Percentiles rank a stretch among this genome's conserved stretches.
Evolutionary conservation across 2,888 invertebrate genomes (phyloP).

Genomic region (Melieria crassipennis): DNA sequence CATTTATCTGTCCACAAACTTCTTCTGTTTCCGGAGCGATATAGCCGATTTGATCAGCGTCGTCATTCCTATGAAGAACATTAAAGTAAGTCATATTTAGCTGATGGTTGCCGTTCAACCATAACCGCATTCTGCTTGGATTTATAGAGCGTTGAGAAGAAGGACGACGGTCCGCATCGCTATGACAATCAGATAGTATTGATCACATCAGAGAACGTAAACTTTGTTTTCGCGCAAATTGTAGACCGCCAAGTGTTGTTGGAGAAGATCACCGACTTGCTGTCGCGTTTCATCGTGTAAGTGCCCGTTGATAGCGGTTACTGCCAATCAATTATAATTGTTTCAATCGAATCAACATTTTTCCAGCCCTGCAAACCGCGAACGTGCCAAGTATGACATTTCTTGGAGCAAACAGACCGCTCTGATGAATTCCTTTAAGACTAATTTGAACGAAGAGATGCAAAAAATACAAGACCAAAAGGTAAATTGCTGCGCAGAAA

Average conservation of each 20-base stretch:
- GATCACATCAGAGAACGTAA: conserved; percentile 81
- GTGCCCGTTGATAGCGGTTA: conserved; percentile 21
- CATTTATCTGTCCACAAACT: conserved; percentile 92
- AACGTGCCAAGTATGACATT: conserved; percentile 62
- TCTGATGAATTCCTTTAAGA: conserved; percentile 79
- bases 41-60: conserved; percentile 83
- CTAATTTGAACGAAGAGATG: conserved; percentile 76
- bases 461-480: conserved; percentile 76
- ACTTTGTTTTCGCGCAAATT: conserved; percentile 89
- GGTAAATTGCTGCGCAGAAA: conserved; percentile 21
- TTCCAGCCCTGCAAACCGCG: conserved; percentile 66
- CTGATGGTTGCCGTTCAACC: neutral
- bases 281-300: conserved; percentile 73
- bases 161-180: conserved; percentile 64
- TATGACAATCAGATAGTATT: conserved; percentile 74
- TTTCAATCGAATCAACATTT: neutral
- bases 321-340: neutral
- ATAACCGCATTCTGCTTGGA: neutral
- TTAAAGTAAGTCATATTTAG: conserved; percentile 67
- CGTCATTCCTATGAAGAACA: conserved; percentile 88
- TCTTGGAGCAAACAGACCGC: conserved; percentile 81
- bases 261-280: conserved; percentile 87
- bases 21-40: conserved; percentile 95
- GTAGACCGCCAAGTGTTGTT: conserved; percentile 88
- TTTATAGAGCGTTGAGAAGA: conserved; percentile 62